A percentile compares a stretch with the other conserved stretches of the same genome.
Conservation (phyloP, 2,888 invertebrate species). For the Pheosia gnoma region DNA sequence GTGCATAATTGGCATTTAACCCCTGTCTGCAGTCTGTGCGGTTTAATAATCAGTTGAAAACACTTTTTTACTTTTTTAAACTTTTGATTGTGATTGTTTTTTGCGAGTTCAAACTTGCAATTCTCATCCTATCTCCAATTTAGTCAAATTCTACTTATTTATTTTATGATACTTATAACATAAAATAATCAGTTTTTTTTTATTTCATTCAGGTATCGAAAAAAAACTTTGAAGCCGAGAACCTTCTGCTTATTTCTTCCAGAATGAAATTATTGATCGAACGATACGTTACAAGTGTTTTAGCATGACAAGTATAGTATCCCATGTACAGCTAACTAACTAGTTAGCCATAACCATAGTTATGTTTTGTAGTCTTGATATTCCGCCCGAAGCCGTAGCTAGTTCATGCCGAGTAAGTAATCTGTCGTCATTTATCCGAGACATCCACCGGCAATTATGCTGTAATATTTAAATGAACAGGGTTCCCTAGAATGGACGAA, state of each 20-base stretch:
- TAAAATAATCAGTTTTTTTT: no score
- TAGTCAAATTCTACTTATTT: no score
- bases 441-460: constrained; percentile 44
- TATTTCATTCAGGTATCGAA: no score
- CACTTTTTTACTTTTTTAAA: no score
- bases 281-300: constrained; percentile 14
- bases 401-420: constrained; percentile 42
- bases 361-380: constrained; percentile 24
- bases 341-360: background rate
- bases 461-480: constrained; percentile 45
- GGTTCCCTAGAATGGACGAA: constrained; percentile 27
- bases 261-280: constrained; percentile 9
- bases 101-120: no score
- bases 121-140: no score
- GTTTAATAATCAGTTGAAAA: no score
- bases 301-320: constrained; percentile 9
- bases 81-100: no score
- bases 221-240: no score
- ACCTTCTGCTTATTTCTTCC: background rate
- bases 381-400: constrained; percentile 22
- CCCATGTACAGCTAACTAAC: constrained; percentile 5
- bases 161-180: no score
- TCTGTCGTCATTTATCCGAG: constrained; percentile 46
- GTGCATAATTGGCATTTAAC: no score
- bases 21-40: no score